A percentile compares a stretch with the other conserved stretches of the same genome.
phyloP scores from a whole-genome alignment of 2,113 vertebrate genomes.

The Tympanuchus pallidicinctus region DNA sequence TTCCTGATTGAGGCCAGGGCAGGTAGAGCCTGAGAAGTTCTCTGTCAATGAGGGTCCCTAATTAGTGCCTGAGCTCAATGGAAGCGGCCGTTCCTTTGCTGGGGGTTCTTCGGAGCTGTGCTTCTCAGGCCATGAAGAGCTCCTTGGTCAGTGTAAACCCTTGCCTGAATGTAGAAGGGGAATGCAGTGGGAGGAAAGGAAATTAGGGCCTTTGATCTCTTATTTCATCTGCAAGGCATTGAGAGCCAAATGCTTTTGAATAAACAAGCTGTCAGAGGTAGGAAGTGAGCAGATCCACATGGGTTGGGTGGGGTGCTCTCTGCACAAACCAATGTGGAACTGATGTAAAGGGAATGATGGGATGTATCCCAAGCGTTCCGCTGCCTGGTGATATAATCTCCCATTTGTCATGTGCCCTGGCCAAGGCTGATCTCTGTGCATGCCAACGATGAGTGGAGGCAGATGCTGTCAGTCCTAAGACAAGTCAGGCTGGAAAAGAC shows the following conservation, averaged over 20 bases:
- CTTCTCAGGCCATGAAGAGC: background rate
- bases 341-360: background rate
- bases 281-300: constrained; percentile 1
- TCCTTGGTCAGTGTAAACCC: background rate
- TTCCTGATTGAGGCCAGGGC: background rate
- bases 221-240: constrained; percentile 30
- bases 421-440: background rate
- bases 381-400: background rate
- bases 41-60: background rate
- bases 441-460: background rate
- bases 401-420: background rate
- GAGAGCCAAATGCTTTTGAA: constrained; percentile 8
- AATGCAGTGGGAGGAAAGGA: background rate
- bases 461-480: background rate
- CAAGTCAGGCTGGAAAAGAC: background rate
- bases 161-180: background rate
- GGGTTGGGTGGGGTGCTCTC: background rate
- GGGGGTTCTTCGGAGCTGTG: background rate
- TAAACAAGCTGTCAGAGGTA: constrained; percentile 41
- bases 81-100: background rate
- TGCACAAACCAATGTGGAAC: background rate
- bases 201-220: constrained; percentile 20
- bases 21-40: background rate
- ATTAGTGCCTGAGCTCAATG: background rate
- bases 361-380: background rate